Evolutionary conservation across 2,113 vertebrate species (phyloP).

Genomic region (Gymnorhina tibicen): DNA sequence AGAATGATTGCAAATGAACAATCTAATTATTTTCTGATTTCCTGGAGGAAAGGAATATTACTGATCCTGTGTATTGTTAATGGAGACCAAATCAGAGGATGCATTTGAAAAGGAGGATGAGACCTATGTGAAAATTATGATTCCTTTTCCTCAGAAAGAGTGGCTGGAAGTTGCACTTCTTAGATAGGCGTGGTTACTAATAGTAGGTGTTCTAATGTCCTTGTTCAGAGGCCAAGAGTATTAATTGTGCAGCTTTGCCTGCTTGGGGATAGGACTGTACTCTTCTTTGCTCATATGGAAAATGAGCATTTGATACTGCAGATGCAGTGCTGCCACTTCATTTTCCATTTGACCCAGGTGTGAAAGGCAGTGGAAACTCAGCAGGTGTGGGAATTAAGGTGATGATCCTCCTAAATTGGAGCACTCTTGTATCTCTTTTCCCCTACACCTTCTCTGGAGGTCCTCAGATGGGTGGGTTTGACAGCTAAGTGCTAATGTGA

Average conservation of each 20-base stretch:
- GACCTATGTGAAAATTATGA: neutral
- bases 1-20: neutral
- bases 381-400: neutral
- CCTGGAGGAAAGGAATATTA: neutral
- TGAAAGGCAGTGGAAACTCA: neutral
- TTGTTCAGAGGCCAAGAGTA: neutral
- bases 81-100: neutral
- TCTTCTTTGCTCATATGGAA: neutral
- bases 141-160: neutral
- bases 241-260: neutral
- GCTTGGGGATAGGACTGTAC: neutral
- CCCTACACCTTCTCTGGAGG: neutral
- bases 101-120: neutral
- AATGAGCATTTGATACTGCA: neutral
- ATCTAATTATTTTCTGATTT: neutral
- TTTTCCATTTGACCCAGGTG: neutral
- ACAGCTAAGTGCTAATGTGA: slow-evolving; percentile 58
- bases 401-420: neutral
- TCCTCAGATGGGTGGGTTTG: neutral
- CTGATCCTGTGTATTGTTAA: neutral
- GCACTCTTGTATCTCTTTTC: neutral
- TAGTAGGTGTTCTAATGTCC: neutral
- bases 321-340: neutral
- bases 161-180: neutral
- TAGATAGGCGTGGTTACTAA: neutral